A percentile compares a stretch with the other conserved stretches of the same genome.
Conservation (phyloP, 2,888 invertebrate genomes). For the Drosophila borealis region DNA sequence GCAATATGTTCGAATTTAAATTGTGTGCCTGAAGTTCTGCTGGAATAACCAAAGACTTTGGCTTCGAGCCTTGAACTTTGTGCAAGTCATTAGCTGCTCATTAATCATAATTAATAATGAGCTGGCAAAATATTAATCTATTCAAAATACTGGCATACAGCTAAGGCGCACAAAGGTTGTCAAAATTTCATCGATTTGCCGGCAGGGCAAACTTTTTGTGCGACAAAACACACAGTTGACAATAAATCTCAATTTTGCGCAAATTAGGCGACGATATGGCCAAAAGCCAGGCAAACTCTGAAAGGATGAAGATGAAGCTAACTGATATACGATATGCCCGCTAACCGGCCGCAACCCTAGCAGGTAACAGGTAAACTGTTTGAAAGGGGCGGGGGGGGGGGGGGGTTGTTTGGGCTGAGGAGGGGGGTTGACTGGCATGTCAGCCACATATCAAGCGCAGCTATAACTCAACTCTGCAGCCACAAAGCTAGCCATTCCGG, state of each 20-base stretch:
- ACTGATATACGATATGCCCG: constrained; percentile 37
- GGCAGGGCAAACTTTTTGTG: constrained; percentile 32
- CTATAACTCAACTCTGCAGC: constrained; percentile 73
- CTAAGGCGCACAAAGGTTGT: constrained; percentile 31
- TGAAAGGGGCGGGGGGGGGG: background rate
- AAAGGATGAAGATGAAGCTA: constrained; percentile 46
- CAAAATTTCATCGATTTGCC: constrained; percentile 38
- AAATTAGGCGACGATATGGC: constrained; percentile 77
- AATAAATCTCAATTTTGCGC: constrained; percentile 78
- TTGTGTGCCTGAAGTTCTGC: constrained; percentile 20
- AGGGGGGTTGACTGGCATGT: constrained; percentile 40
- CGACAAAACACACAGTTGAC: constrained; percentile 25
- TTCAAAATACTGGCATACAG: constrained; percentile 23
- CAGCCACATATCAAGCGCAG: constrained; percentile 77
- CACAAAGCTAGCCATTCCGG: constrained; percentile 33
- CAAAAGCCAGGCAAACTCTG: constrained; percentile 20
- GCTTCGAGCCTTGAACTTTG: constrained; percentile 7
- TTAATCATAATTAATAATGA: constrained; percentile 71
- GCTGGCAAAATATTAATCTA: constrained; percentile 24
- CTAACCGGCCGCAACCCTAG: background rate
- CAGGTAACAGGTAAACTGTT: constrained; percentile 30
- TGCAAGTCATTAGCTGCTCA: constrained; percentile 60
- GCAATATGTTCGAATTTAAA: constrained; percentile 76
- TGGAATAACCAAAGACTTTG: background rate
- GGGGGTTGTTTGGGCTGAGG: too few species aligned